Evolutionary conservation across 2,797 vertebrate genomes (phyloP).

Genomic region (Schizopygopsis malacanthus): DNA sequence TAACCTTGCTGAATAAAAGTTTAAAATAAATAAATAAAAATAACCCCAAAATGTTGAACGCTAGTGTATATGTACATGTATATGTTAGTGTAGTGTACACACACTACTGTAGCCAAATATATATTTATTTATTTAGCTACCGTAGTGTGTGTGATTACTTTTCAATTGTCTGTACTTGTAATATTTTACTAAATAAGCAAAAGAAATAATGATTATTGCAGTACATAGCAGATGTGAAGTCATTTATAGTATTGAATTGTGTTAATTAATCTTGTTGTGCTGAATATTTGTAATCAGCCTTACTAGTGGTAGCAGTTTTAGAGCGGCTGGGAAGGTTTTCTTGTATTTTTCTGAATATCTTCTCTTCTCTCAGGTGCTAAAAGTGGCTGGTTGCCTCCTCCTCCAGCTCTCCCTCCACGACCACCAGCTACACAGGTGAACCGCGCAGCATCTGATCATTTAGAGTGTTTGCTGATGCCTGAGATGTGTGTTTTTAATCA

Average conservation of each 20-base stretch:
- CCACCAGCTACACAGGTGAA: slow-evolving; percentile 88
- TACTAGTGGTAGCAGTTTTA: neutral
- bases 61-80: too few species aligned
- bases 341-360: neutral
- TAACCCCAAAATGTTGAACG: too few species aligned
- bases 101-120: too few species aligned
- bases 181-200: neutral
- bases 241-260: neutral
- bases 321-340: neutral
- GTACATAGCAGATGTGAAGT: neutral
- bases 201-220: neutral
- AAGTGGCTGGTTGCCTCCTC: slow-evolving; percentile 85
- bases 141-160: neutral
- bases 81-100: too few species aligned
- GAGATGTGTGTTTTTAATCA: neutral
- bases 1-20: neutral
- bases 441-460: neutral
- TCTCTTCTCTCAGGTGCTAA: slow-evolving; percentile 76
- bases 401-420: slow-evolving; percentile 91
- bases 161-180: neutral
- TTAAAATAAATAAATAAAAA: too few species aligned
- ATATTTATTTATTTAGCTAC: neutral
- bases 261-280: neutral
- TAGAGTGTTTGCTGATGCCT: neutral
- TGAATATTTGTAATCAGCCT: neutral